Base-by-base conservation (phyloP, 2,888 invertebrate genomes). In the Suillia variegata region DNA sequence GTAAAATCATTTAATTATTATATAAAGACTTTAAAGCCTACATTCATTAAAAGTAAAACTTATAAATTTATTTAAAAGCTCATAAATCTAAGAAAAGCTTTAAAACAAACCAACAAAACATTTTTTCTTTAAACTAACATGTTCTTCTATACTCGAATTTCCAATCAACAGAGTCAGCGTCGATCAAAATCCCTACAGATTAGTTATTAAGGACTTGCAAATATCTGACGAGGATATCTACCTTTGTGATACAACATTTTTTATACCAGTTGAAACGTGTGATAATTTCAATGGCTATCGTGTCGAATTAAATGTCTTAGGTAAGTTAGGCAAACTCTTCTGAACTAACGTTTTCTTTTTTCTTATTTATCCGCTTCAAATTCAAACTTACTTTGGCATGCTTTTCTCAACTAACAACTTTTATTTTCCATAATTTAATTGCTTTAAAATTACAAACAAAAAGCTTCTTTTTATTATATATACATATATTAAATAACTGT, bases 211-310 rank as follows among this genome's bases (percentile, higher is more conserved):
- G 68, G 80, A 80, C 63, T 83, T 91, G 61, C 85, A 87, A 76
- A 84, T 89, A 63, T 85, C 87, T 67, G 91, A 92, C 81, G 91
- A 92, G 76, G 91, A 89, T 61, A 84, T 87, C 66, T 92, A 91
- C 83, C 89, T 88, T 77, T 92, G 92, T 82, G 92, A 92, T 80
- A 88, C 89, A 71, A 91, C 91, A 62, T 92, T 90, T 82, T 81
- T 89, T 73, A 88, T 89, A 79, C 90, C 91, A 62, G 84, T 86
- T 63, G 90, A 91, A 77, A 85, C 86, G 70, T 92, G 92, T 83
- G 88, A 89, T 77, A 88, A 78, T 70, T 80, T 80, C 69, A 81
- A 89, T 70, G 88, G 89, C 64, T 90, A 90, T 80, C 89, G 89
- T 78, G 87, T 91, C 77, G 88, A 88, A 74, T 85, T 91, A 69